Conservation (phyloP, 2,888 invertebrate species). For the Antheraea assamensis region DNA sequence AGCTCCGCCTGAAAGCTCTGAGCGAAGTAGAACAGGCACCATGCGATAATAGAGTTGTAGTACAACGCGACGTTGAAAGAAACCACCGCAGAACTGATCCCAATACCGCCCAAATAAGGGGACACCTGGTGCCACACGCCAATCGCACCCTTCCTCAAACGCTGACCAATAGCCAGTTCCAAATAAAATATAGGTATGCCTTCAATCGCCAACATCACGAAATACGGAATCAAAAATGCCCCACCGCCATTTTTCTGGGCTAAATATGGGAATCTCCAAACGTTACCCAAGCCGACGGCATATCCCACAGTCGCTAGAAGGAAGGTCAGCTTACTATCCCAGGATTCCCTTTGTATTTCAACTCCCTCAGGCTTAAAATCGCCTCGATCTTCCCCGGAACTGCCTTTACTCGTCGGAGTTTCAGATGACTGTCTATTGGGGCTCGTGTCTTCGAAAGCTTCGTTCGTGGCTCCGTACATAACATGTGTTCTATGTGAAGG, state of each 20-base stretch:
- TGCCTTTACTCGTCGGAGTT: slow-evolving; percentile 83
- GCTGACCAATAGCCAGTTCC: slow-evolving; percentile 97
- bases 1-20: slow-evolving; percentile 96
- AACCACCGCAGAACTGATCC: slow-evolving; percentile 96
- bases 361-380: slow-evolving; percentile 86
- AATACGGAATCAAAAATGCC: slow-evolving; percentile 98
- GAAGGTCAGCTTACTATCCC: slow-evolving; percentile 97
- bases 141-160: slow-evolving; percentile 95
- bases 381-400: slow-evolving; percentile 84
- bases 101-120: slow-evolving; percentile 93
- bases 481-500: slow-evolving; percentile 72
- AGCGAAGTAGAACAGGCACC: slow-evolving; percentile 97
- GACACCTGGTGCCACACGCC: slow-evolving; percentile 98
- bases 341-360: slow-evolving; percentile 92
- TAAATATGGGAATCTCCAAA: slow-evolving; percentile 97
- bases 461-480: slow-evolving; percentile 94
- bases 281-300: slow-evolving; percentile 96
- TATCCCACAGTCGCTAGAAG: slow-evolving; percentile 96
- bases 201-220: slow-evolving; percentile 96
- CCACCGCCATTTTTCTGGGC: slow-evolving; percentile 98
- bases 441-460: slow-evolving; percentile 85
- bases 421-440: slow-evolving; percentile 69
- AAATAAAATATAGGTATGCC: slow-evolving; percentile 98
- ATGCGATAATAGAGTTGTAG: slow-evolving; percentile 98
- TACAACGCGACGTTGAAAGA: slow-evolving; percentile 98